phyloP scores from a whole-genome alignment of 2,888 invertebrate species.

The Tachina grossa region DNA sequence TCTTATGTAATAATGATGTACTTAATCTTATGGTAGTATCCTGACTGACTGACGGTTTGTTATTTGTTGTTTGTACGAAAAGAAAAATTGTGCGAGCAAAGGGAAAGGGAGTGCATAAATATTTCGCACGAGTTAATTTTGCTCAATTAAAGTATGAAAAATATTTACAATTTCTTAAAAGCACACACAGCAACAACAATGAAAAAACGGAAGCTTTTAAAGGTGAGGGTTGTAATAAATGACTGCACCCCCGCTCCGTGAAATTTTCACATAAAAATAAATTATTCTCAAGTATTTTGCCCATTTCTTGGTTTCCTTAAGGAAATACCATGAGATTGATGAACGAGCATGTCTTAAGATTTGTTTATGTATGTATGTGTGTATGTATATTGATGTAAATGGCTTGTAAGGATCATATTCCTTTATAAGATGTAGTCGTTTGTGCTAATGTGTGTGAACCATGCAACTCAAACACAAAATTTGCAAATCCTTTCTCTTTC shows the following conservation, averaged over 20 bases:
- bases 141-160: constrained; percentile 42
- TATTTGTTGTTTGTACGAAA: constrained; percentile 28
- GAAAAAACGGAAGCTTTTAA: constrained; percentile 60
- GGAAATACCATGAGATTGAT: constrained; percentile 63
- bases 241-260: constrained; percentile 52
- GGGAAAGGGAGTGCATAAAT: constrained; percentile 62
- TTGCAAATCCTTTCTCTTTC: constrained; percentile 12
- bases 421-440: constrained; percentile 2
- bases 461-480: constrained; percentile 60
- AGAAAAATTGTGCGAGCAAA: background rate
- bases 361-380: background rate
- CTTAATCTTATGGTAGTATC: constrained; percentile 70
- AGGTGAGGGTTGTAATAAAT: constrained; percentile 65
- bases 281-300: constrained; percentile 58
- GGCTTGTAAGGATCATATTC: constrained; percentile 17
- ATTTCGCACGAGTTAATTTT: constrained; percentile 71
- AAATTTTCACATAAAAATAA: constrained; percentile 54
- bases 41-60: constrained; percentile 61
- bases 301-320: constrained; percentile 67
- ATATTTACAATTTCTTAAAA: constrained; percentile 52
- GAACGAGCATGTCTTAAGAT: constrained; percentile 5
- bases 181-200: constrained; percentile 15
- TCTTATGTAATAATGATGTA: constrained; percentile 68
- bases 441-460: constrained; percentile 60
- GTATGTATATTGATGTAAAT: background rate